Evolutionary conservation across 1,140 invertebrate species (phyloP), one percentile per base, ranked within the genome.

Genomic region (Bombus waltoni): DNA sequence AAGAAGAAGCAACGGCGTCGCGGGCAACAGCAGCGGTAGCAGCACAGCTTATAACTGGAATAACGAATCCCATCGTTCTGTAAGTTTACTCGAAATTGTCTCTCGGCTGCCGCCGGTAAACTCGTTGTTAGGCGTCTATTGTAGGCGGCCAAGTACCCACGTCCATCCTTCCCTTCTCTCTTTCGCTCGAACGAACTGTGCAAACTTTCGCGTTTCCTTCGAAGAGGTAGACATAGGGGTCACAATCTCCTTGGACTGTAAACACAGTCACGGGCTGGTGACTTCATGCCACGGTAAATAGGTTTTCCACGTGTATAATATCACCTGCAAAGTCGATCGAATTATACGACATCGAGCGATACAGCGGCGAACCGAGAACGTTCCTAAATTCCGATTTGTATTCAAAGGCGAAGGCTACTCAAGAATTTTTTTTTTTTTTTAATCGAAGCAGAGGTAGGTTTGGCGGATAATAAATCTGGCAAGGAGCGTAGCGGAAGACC

Each of bases 61-160:
- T 80, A 87, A 83, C 88, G 88, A 86, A 82, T 83, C 68, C 85
- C 79, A 38, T 80, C 75, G 88, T 89, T 88, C 83, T 80, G 83
- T 62, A 53, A 85, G 78, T 85, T 85, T 85, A 85, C 53, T 85
- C 47, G 78, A 85, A 85, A 85, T 75, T 81, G 74, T 70, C 68
- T 84, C 75, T 59, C 35, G 73, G 59, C 85, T 32, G 74, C 73
- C 57, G 74, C 81, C 85, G 68, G 72, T 86, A 81, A 85, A 85
- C 79, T 85, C 84, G 81, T 85, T 85, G 84, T 85, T 81, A 85
- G 71, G 79, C 84, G 72, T 38, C 85, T 77, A 77, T 83, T 86
- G 81, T 82, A 83, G 40, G 53, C 65, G 65, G 22, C 59, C 80
- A 44, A 76, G 79, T 32, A 62, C 53, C 72, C 65, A 71, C 80